These are phyloP conservation scores for Tenodera sinensis DNA, from an alignment of 2,888 invertebrate species.

Conservation along the genomic window DNA sequence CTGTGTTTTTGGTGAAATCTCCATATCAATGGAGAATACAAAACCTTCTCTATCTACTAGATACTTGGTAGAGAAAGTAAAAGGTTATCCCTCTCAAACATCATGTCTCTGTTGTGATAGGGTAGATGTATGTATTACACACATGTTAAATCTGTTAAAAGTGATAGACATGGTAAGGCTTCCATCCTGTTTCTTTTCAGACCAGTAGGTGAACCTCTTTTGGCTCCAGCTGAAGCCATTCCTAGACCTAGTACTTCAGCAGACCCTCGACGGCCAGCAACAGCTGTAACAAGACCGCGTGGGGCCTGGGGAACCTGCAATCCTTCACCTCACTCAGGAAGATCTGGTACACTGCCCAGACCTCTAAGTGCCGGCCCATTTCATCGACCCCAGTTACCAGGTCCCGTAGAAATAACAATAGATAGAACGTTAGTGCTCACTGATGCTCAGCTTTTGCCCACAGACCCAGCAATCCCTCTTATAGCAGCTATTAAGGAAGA, in stretches of 20 bases:
- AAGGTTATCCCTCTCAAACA: too few species aligned
- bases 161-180: background rate
- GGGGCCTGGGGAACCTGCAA: slow-evolving; percentile 28
- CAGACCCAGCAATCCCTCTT: slow-evolving; percentile 75
- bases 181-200: background rate
- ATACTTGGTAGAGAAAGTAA: too few species aligned
- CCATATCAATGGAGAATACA: too few species aligned
- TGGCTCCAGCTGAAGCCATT: slow-evolving; percentile 5
- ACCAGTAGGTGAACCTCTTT: slow-evolving; percentile 25
- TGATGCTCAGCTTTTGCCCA: slow-evolving; percentile 55
- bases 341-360: slow-evolving; percentile 40
- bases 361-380: slow-evolving; percentile 65
- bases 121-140: too few species aligned
- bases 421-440: slow-evolving; percentile 54
- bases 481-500: slow-evolving; percentile 83
- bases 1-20: too few species aligned
- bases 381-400: slow-evolving; percentile 49
- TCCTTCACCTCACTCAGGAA: slow-evolving; percentile 23
- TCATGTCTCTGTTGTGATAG: too few species aligned
- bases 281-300: slow-evolving; percentile 20
- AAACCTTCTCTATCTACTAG: too few species aligned
- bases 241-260: slow-evolving; percentile 30
- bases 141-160: background rate
- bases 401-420: slow-evolving; percentile 41
- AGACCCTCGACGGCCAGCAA: slow-evolving; percentile 21